These are phyloP conservation scores for Epinephelus fuscoguttatus DNA, from an alignment of 2,113 vertebrate genomes.

Conservation along the genomic window DNA sequence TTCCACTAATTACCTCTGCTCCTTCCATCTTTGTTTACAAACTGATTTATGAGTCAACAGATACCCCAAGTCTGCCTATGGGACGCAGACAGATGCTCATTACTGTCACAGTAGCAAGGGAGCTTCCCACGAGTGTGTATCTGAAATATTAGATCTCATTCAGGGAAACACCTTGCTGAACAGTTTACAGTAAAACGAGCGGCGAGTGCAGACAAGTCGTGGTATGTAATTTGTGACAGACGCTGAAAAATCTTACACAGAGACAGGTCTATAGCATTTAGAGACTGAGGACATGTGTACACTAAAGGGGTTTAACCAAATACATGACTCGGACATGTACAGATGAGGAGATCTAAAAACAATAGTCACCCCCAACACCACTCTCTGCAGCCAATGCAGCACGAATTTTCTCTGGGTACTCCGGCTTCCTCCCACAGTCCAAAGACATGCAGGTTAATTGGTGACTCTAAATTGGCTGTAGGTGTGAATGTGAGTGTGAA, in stretches of 20 bases:
- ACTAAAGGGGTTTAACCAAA: neutral
- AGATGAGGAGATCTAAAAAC: neutral
- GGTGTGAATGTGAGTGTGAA: too few relatives aligned
- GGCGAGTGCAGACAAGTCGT: neutral
- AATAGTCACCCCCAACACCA: neutral
- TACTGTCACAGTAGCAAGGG: slow-evolving; percentile 9
- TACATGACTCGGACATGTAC: neutral
- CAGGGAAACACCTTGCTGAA: slow-evolving; percentile 1
- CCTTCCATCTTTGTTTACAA: slow-evolving; percentile 40
- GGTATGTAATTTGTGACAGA: neutral
- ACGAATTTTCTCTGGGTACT: neutral
- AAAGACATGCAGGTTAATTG: too few relatives aligned
- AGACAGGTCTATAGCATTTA: neutral
- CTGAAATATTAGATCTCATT: slow-evolving; percentile 7
- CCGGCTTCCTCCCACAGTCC: too few relatives aligned
- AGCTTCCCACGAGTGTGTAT: neutral
- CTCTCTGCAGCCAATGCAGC: neutral
- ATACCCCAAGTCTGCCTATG: slow-evolving; percentile 12
- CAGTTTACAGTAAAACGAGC: neutral
- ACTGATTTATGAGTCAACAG: slow-evolving; percentile 59
- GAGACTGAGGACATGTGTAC: neutral
- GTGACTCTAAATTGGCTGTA: too few relatives aligned
- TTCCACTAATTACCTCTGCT: slow-evolving; percentile 61
- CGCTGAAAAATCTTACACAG: neutral
- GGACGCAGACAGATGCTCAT: slow-evolving; percentile 8